These are phyloP conservation scores for Rhynchonema sp. DNA, from an alignment of 2,888 invertebrate genomes.

Conservation along the genomic window DNA sequence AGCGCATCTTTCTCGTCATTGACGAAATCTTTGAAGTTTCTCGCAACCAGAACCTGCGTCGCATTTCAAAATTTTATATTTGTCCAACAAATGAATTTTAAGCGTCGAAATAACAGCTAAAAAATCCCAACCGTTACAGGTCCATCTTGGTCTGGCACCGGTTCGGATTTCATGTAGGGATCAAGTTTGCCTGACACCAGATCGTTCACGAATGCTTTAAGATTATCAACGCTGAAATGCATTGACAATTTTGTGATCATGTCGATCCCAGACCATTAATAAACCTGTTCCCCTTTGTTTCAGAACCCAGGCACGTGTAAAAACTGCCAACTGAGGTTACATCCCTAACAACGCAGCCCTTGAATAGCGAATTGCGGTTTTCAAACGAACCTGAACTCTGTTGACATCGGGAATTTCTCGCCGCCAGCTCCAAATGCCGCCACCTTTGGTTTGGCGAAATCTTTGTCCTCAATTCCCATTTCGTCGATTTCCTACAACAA, in stretches of 20 bases:
- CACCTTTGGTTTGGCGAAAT: slow-evolving; percentile 70
- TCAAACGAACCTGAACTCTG: slow-evolving; percentile 57
- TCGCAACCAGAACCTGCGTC: slow-evolving; percentile 60
- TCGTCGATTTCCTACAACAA: too few species aligned
- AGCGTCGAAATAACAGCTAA: too few species aligned
- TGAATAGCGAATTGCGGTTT: too few species aligned
- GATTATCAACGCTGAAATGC: slow-evolving; percentile 49
- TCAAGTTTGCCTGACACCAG: slow-evolving; percentile 60
- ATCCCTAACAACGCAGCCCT: too few species aligned
- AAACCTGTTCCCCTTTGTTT: too few species aligned
- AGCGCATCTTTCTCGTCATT: slow-evolving; percentile 78
- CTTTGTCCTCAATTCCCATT: slow-evolving; percentile 61
- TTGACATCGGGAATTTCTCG: slow-evolving; percentile 69
- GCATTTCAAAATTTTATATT: neutral
- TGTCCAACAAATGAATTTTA: neutral
- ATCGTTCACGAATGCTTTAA: slow-evolving; percentile 64
- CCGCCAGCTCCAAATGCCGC: slow-evolving; percentile 60
- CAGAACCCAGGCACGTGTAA: too few species aligned
- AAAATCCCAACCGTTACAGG: slow-evolving; percentile 30
- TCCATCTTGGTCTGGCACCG: slow-evolving; percentile 65
- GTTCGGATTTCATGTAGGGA: slow-evolving; percentile 82
- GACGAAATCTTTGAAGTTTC: slow-evolving; percentile 85
- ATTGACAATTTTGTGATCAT: neutral
- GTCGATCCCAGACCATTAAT: too few species aligned
- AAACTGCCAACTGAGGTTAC: too few species aligned